Conservation (phyloP, 53 echinoderm and acorn worm species). For the Luidia sarsii region DNA sequence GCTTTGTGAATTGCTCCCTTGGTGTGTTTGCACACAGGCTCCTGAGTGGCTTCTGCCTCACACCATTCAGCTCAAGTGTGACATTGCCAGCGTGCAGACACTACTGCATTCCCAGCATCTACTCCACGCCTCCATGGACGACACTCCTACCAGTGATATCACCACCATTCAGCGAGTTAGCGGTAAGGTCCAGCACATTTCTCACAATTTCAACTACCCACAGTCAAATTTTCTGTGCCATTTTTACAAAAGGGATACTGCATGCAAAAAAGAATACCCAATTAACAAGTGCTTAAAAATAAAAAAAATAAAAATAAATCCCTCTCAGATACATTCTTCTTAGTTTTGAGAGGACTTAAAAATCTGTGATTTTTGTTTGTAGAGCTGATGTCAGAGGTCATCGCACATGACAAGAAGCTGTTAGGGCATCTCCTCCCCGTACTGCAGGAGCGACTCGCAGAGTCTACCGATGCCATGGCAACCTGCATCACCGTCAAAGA, state of each 20-base stretch:
- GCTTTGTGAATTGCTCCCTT: no score
- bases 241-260: no score
- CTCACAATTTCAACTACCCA: no score
- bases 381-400: conserved; percentile 60
- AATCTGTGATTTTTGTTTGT: no score
- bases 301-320: no score
- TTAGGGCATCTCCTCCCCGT: conserved; percentile 66
- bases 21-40: conserved; percentile 63
- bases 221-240: no score
- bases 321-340: no score
- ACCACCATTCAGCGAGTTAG: conserved; percentile 36
- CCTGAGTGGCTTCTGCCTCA: conserved; percentile 77
- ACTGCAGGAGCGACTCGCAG: conserved; percentile 73
- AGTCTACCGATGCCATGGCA: conserved; percentile 65
- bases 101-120: conserved; percentile 62
- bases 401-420: conserved; percentile 65
- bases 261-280: no score
- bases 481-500: conserved; percentile 72
- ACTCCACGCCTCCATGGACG: conserved; percentile 42
- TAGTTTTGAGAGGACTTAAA: no score
- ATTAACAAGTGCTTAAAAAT: no score
- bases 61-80: conserved; percentile 69
- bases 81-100: conserved; percentile 63
- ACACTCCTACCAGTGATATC: conserved; percentile 12
- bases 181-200: conserved; percentile 30